phyloP scores from a whole-genome alignment of 1,140 invertebrate species.

The Lethrus apterus region DNA sequence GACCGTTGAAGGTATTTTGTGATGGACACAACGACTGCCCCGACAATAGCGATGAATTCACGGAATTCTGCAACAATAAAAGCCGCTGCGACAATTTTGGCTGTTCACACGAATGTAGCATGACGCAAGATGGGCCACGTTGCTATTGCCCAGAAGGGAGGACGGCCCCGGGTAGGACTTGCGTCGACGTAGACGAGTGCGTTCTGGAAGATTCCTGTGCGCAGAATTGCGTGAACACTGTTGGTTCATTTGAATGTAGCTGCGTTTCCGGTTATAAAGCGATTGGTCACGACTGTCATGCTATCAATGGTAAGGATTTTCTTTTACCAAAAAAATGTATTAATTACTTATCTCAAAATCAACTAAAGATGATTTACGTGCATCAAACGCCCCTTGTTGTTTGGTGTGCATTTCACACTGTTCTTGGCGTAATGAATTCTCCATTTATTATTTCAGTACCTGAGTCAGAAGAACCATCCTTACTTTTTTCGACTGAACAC shows the following conservation, averaged over 20 bases:
- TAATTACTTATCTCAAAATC: not conserved
- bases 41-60: constrained; percentile 49
- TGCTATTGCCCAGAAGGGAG: constrained; percentile 70
- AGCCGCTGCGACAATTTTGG: constrained; percentile 48
- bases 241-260: constrained; percentile 63
- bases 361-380: not conserved
- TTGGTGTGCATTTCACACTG: not conserved
- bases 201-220: constrained; percentile 64
- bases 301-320: constrained; percentile 57
- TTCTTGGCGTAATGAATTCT: not conserved
- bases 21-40: constrained; percentile 47
- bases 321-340: not conserved
- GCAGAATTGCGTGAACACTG: constrained; percentile 68
- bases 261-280: constrained; percentile 68
- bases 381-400: not conserved
- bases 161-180: constrained; percentile 48
- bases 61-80: constrained; percentile 48
- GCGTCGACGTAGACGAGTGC: constrained; percentile 71
- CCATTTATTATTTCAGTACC: constrained; percentile 45
- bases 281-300: constrained; percentile 50
- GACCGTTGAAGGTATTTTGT: constrained; percentile 45
- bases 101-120: constrained; percentile 59
- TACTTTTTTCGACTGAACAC: constrained; percentile 48
- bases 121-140: constrained; percentile 56
- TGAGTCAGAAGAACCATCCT: constrained; percentile 42